Percentiles rank a stretch among this genome's conserved stretches.
Conservation (phyloP, 1,140 invertebrate species). For the Eueides isabella region DNA sequence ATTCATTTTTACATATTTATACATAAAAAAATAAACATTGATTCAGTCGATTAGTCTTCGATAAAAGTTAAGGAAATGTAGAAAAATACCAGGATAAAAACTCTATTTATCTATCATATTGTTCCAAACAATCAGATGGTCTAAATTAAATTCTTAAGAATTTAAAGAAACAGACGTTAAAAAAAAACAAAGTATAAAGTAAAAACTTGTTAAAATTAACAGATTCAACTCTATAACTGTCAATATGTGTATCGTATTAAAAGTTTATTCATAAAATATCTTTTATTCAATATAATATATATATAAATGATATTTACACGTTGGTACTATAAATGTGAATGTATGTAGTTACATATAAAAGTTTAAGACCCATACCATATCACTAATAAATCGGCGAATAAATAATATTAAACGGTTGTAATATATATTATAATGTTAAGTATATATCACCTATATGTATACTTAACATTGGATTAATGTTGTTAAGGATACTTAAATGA, state of each 20-base stretch:
- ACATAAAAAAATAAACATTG: not conserved
- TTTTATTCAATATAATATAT: not conserved
- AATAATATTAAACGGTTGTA: too few relatives aligned
- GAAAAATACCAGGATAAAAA: not conserved
- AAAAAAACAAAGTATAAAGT: not conserved
- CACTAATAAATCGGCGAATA: too few relatives aligned
- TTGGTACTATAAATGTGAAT: not conserved
- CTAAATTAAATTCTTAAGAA: not conserved
- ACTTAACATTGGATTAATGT: not conserved
- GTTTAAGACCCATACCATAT: too few relatives aligned
- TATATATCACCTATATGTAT: too few relatives aligned
- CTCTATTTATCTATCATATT: not conserved
- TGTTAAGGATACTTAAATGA: constrained; percentile 9
- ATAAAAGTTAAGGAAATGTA: not conserved
- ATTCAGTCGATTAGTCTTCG: too few relatives aligned
- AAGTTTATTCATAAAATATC: too few relatives aligned
- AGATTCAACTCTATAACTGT: not conserved
- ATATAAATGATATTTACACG: not conserved
- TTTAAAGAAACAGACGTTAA: not conserved
- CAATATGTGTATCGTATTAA: too few relatives aligned
- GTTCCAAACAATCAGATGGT: not conserved
- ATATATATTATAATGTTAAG: too few relatives aligned
- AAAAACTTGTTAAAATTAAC: constrained; percentile 3
- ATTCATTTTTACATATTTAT: too few relatives aligned
- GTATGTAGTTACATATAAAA: too few relatives aligned